Conservation (phyloP, 2,888 invertebrate genomes). For the Drosophila kokeensis region DNA sequence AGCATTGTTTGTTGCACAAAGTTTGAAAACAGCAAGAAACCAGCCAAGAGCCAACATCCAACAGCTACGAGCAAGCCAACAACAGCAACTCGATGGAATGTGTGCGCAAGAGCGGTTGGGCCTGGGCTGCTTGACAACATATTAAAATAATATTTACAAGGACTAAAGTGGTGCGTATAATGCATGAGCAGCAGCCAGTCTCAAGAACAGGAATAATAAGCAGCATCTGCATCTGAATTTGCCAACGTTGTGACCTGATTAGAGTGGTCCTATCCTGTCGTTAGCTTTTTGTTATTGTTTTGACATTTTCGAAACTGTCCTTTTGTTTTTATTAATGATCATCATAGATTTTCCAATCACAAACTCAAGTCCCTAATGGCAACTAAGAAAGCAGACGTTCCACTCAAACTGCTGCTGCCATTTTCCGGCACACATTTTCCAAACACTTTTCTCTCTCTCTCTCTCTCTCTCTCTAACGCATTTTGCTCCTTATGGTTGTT, state of each 20-base stretch:
- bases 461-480: background rate
- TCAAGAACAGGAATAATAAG: conserved; percentile 27
- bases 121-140: conserved; percentile 58
- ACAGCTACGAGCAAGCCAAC: conserved; percentile 24
- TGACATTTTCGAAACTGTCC: conserved; percentile 52
- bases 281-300: conserved; percentile 55
- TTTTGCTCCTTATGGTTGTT: conserved; percentile 15
- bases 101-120: background rate
- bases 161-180: conserved; percentile 65
- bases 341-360: conserved; percentile 74
- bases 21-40: conserved; percentile 65
- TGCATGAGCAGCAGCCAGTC: conserved; percentile 44
- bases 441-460: conserved; percentile 3
- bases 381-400: conserved; percentile 12
- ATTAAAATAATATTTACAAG: conserved; percentile 79
- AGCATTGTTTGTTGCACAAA: conserved; percentile 80
- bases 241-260: conserved; percentile 55
- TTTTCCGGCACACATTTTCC: conserved; percentile 34
- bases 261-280: conserved; percentile 31
- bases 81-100: conserved; percentile 22
- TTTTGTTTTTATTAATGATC: conserved; percentile 77
- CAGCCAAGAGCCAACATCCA: conserved; percentile 48
- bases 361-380: conserved; percentile 52
- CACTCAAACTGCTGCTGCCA: conserved; percentile 18
- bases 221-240: conserved; percentile 49